A percentile compares a stretch with the other conserved stretches of the same genome.
Conservation (phyloP, 2,888 invertebrate species). For the Cerceris rybyensis region DNA sequence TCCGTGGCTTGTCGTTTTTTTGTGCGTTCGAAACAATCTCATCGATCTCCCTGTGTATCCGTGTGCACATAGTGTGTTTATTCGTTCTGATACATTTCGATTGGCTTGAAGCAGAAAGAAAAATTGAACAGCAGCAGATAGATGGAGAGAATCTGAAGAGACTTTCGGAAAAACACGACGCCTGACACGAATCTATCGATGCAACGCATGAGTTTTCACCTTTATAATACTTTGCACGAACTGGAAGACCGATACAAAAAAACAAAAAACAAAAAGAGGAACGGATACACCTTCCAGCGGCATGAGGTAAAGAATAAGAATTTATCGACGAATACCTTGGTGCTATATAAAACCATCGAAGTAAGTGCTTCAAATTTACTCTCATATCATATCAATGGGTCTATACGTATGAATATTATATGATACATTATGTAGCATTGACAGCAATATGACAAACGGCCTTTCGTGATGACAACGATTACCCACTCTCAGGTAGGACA, state of each 20-base stretch:
- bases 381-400: constrained; percentile 47
- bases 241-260: constrained; percentile 51
- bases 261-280: constrained; percentile 16
- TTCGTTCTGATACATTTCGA: constrained; percentile 28
- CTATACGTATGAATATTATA: constrained; percentile 61
- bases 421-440: constrained; percentile 55
- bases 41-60: constrained; percentile 15
- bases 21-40: constrained; percentile 60
- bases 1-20: constrained; percentile 25
- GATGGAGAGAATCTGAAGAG: neutral
- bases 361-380: constrained; percentile 56
- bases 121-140: constrained; percentile 7
- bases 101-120: constrained; percentile 31
- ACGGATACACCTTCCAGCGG: constrained; percentile 2
- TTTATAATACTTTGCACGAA: constrained; percentile 29
- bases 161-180: neutral
- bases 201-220: neutral
- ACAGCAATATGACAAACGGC: constrained; percentile 41
- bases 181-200: constrained; percentile 12
- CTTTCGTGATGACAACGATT: neutral
- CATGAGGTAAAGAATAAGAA: constrained; percentile 19
- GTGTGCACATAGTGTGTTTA: neutral
- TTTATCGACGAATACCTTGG: constrained; percentile 22
- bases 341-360: constrained; percentile 51
- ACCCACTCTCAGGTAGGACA: constrained; percentile 8